phyloP scores from a whole-genome alignment of 2,113 vertebrate genomes.

The Camelus dromedarius region DNA sequence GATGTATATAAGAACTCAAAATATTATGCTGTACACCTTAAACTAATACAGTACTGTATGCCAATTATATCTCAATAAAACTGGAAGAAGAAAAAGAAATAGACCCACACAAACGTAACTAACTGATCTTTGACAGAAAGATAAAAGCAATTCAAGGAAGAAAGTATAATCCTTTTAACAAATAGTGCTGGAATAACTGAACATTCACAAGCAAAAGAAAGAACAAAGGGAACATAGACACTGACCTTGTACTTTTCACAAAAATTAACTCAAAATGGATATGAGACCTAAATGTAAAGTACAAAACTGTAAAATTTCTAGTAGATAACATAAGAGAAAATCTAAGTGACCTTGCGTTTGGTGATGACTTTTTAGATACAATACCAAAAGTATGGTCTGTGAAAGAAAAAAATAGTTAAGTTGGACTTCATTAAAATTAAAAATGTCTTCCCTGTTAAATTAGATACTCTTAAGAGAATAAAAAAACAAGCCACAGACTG shows the following conservation, averaged over 20 bases:
- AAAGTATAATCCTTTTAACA: neutral
- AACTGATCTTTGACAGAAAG: conserved; percentile 3
- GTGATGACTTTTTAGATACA: neutral
- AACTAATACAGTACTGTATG: neutral
- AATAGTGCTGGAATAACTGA: neutral
- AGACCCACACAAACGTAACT: neutral
- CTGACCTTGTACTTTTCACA: neutral
- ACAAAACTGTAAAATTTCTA: neutral
- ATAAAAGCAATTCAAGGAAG: neutral
- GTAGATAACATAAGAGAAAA: neutral
- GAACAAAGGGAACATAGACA: neutral
- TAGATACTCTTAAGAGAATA: neutral
- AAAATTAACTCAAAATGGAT: conserved; percentile 23
- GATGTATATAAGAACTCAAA: neutral
- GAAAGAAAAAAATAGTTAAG: neutral
- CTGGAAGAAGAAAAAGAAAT: neutral
- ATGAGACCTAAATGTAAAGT: neutral
- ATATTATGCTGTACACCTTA: neutral
- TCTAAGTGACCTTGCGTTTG: neutral
- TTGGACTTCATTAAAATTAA: neutral
- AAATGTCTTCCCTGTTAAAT: neutral
- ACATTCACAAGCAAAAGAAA: neutral
- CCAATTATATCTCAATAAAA: neutral
- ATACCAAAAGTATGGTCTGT: neutral
- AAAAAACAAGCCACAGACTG: neutral